A percentile compares a stretch with the other conserved stretches of the same genome.
Evolutionary conservation across 1,140 invertebrate genomes (phyloP).

Genomic region (Oreohelix idahoensis): DNA sequence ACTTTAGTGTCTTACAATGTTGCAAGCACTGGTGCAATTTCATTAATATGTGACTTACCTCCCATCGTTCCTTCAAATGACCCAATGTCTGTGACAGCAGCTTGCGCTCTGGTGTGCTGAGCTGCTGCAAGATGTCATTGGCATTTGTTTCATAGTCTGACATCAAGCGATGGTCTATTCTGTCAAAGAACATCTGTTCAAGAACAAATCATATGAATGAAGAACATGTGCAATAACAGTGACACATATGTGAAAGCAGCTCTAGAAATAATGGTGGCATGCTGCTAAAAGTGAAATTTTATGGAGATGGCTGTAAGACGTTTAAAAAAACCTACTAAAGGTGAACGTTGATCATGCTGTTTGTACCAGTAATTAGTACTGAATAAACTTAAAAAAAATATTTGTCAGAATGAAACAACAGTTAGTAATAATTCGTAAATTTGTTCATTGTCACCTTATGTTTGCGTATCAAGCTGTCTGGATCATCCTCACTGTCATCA

Average conservation of each 20-base stretch:
- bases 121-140: constrained; percentile 83
- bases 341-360: neutral
- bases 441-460: constrained; percentile 72
- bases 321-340: too few species aligned
- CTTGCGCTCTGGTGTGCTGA: constrained; percentile 80
- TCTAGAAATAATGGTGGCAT: neutral
- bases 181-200: constrained; percentile 87
- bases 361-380: neutral
- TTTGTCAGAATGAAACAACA: too few species aligned
- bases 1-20: too few species aligned
- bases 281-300: neutral
- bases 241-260: neutral
- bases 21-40: too few species aligned
- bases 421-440: neutral
- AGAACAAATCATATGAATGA: neutral
- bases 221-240: neutral
- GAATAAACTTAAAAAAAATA: too few species aligned
- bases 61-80: constrained; percentile 56
- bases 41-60: constrained; percentile 53
- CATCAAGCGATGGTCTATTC: constrained; percentile 84
- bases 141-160: constrained; percentile 85
- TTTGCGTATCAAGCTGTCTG: constrained; percentile 83
- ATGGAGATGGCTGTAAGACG: too few species aligned
- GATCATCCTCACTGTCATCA: constrained; percentile 85
- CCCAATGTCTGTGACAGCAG: constrained; percentile 74